Evolutionary conservation across 2,888 invertebrate genomes (phyloP).

Genomic region (Drosophila mulleri): DNA sequence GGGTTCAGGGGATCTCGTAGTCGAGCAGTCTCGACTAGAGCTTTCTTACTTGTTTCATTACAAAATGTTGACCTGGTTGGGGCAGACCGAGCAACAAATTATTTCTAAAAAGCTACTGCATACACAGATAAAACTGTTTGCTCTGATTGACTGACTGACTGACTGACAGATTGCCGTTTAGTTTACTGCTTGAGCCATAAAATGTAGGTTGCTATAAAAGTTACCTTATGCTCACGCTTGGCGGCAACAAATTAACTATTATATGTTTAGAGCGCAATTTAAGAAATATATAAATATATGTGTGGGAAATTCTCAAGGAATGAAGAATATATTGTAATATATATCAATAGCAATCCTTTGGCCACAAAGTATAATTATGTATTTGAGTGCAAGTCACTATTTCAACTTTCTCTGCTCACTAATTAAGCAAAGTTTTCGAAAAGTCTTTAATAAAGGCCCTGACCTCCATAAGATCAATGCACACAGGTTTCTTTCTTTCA

Average conservation of each 20-base stretch:
- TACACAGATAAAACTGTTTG: neutral
- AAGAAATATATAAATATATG: neutral
- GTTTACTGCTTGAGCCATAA: neutral
- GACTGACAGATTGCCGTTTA: neutral
- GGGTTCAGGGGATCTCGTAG: too few relatives aligned
- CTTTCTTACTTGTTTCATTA: too few relatives aligned
- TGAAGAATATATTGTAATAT: neutral
- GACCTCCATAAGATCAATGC: neutral
- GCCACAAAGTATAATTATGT: too few relatives aligned
- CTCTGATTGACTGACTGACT: neutral
- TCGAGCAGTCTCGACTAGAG: too few relatives aligned
- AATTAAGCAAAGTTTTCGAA: neutral
- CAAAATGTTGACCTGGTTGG: conserved; percentile 18
- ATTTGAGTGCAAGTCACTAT: too few relatives aligned
- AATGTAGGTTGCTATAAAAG: neutral
- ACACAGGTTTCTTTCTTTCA: conserved; percentile 6
- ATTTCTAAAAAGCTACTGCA: neutral
- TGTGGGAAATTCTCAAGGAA: neutral
- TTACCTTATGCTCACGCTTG: neutral
- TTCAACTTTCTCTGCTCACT: neutral
- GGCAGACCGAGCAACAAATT: neutral
- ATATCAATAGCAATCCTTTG: neutral
- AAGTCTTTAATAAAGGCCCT: neutral
- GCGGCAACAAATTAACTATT: neutral
- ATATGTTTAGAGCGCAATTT: neutral